Conservation (phyloP, 53 echinoderm and acorn worm species). For the Hippasteria phrygiana region DNA sequence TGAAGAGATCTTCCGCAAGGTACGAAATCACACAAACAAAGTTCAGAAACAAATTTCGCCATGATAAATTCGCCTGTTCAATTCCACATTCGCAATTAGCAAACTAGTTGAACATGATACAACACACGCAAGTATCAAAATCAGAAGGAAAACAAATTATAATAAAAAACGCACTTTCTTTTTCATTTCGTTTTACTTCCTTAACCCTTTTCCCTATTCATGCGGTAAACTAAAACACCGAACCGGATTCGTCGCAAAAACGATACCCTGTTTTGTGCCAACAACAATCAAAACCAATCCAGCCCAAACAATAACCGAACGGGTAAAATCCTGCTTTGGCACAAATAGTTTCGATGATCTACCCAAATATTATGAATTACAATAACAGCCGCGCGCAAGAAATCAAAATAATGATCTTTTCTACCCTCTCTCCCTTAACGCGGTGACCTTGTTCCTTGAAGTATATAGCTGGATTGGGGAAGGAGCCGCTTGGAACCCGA, state of each 20-base stretch:
- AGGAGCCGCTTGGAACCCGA: slow-evolving; percentile 36
- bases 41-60: no score
- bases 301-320: neutral
- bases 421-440: neutral
- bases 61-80: no score
- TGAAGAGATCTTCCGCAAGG: no score
- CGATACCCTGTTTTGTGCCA: slow-evolving; percentile 6
- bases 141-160: no score
- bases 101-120: neutral
- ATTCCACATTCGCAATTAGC: neutral
- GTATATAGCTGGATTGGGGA: neutral
- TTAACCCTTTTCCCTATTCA: neutral
- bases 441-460: slow-evolving; percentile 4
- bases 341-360: neutral
- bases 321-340: slow-evolving; percentile 6
- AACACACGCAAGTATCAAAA: no score
- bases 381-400: neutral
- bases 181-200: neutral
- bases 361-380: neutral
- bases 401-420: neutral
- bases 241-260: neutral
- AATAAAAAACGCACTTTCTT: neutral
- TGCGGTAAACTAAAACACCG: neutral
- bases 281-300: neutral
- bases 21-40: no score